Base-by-base conservation (phyloP, 1,140 invertebrate genomes). In the Trichonephila clavata region DNA sequence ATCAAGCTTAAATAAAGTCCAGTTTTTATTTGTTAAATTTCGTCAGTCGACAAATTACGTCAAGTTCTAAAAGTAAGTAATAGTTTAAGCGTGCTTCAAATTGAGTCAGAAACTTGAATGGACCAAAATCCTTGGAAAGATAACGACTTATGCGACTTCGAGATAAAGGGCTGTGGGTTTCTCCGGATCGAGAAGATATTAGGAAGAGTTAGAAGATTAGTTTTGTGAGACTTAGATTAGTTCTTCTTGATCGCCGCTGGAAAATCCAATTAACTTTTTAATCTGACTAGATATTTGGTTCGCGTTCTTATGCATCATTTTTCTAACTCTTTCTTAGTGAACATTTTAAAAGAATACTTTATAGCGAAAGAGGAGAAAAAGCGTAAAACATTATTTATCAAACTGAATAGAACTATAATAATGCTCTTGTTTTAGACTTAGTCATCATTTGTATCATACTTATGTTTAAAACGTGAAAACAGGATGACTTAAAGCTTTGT, bases 251-350 rank as follows among this genome's bases (percentile, higher is more conserved):
- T 65, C 21, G 24, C 21, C 6, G 7, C 20, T 20, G n/a, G 3
- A n/a, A 65, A 65, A 65, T 65, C 63, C 24, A 65, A 65, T 65
- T 65, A 65, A 65, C 63, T 65, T 65, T 65, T 65, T 65, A 65
- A 65, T 65, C 63, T 24, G 63, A 24, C 63, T 0, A n/a, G 20
- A n/a, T n/a, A n/a, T 65, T 65, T n/a, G 21, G 63, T 65, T 65
- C 7, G 63, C 2, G 24, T n/a, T n/a, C 63, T 65, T 65, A 20
- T 8, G 8, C n/a, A 63, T 63, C n/a, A 20, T 39, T 39, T 39
- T 39, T 39, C 32, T 39, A 39, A 39, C 32, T 39, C 32, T 39
- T 39, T 3, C 32, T 39, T 39, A 39, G 32, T 39, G 32, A 3
- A 39, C 2, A 39, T 3, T 39, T 39, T 39, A 39, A 39, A 39